Evolutionary conservation across 2,888 invertebrate species (phyloP).

Genomic region (Drosophila glabriapex): DNA sequence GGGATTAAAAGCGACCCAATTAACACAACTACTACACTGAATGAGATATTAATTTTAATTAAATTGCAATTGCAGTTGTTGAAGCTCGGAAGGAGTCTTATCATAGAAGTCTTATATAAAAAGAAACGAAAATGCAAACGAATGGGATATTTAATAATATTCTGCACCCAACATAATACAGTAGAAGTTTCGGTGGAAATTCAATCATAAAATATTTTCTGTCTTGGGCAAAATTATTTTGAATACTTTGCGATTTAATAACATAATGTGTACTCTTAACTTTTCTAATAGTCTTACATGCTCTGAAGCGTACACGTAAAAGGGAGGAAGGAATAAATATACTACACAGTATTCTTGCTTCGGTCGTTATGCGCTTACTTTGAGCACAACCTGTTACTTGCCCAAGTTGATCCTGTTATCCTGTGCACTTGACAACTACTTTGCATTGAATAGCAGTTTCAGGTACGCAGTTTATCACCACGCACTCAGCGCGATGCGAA

Average conservation of each 20-base stretch:
- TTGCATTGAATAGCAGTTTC: conserved; percentile 61
- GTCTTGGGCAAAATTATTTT: neutral
- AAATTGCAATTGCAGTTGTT: conserved; percentile 1
- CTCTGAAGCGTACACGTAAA: neutral
- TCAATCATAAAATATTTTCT: neutral
- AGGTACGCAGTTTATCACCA: conserved; percentile 52
- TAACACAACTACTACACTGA: too few relatives aligned
- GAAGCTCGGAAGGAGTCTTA: neutral
- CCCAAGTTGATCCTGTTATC: conserved; percentile 37
- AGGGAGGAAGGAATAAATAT: neutral
- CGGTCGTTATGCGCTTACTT: neutral
- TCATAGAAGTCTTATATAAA: neutral
- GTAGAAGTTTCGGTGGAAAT: neutral
- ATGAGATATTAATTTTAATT: conserved; percentile 10
- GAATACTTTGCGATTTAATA: neutral
- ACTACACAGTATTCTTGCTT: neutral
- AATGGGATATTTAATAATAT: neutral
- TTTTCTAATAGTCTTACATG: neutral
- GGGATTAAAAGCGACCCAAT: neutral
- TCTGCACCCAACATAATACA: neutral
- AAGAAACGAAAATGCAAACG: neutral
- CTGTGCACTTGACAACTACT: conserved; percentile 56
- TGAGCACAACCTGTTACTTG: conserved; percentile 32
- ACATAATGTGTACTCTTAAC: neutral
- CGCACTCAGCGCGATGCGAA: neutral